A percentile compares a stretch with the other conserved stretches of the same genome.
phyloP scores from a whole-genome alignment of 2,888 invertebrate genomes.

The Agrilus cyanescens region DNA sequence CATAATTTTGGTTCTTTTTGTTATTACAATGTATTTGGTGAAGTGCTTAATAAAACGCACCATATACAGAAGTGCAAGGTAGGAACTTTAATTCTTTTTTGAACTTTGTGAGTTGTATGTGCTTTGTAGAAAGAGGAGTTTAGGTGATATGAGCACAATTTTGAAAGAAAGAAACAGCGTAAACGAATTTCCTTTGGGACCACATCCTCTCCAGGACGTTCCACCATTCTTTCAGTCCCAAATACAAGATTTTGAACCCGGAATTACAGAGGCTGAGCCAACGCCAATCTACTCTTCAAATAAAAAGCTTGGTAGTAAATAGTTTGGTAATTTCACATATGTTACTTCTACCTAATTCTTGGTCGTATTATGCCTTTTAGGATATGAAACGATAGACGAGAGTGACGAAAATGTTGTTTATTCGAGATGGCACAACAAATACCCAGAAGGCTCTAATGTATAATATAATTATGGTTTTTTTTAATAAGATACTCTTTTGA shows the following conservation, averaged over 20 bases:
- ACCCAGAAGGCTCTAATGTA: too few species aligned
- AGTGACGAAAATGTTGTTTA: too few species aligned
- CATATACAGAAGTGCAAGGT: not conserved
- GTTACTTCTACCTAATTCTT: too few species aligned
- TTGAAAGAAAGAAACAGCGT: constrained; percentile 1
- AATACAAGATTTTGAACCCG: constrained; percentile 10
- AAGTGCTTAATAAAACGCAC: not conserved
- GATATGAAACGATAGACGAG: too few species aligned
- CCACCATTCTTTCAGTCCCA: constrained; percentile 17
- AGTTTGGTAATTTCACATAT: not conserved
- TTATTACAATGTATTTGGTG: constrained; percentile 5
- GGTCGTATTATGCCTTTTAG: too few species aligned
- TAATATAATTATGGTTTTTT: too few species aligned
- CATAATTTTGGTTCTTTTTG: constrained; percentile 7
- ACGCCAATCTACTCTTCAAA: not conserved
- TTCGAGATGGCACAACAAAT: too few species aligned
- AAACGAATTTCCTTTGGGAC: constrained; percentile 9
- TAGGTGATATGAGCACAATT: constrained; percentile 1
- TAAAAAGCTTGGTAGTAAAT: not conserved
- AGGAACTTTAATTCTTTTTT: not conserved
- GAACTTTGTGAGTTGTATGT: not conserved
- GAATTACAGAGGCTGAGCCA: not conserved
- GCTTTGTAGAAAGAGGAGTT: constrained; percentile 6
- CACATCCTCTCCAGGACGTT: constrained; percentile 13
- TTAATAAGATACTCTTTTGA: too few species aligned